phyloP scores from a whole-genome alignment of 2,888 invertebrate species.

The Trissolcus brochymenae region DNA sequence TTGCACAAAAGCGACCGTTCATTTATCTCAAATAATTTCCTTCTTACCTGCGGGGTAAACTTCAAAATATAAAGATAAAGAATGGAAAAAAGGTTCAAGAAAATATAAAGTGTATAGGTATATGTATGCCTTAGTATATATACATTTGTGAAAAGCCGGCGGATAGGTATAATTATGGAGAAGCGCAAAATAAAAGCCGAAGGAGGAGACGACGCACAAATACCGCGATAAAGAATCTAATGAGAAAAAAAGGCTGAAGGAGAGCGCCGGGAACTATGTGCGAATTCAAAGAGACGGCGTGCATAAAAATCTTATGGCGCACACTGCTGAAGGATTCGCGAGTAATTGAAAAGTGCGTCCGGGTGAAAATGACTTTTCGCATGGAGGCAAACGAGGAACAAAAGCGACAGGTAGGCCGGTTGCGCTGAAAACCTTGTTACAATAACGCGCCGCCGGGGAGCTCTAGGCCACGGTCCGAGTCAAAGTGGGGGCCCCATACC shows the following conservation, averaged over 20 bases:
- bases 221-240: slow-evolving; percentile 21
- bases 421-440: slow-evolving; percentile 20
- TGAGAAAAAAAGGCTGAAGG: slow-evolving; percentile 15
- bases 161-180: slow-evolving; percentile 15
- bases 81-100: slow-evolving; percentile 1
- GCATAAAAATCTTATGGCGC: slow-evolving; percentile 22
- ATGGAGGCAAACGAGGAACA: slow-evolving; percentile 4
- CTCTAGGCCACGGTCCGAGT: slow-evolving; percentile 14
- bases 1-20: slow-evolving; percentile 42
- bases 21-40: slow-evolving; percentile 46
- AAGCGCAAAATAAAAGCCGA: no score
- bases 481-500: slow-evolving; percentile 13
- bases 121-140: slow-evolving; percentile 17
- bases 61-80: slow-evolving; percentile 26
- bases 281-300: slow-evolving; percentile 30
- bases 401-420: slow-evolving; percentile 3
- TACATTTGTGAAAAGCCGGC: slow-evolving; percentile 14
- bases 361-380: slow-evolving; percentile 27
- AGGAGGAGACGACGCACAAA: slow-evolving; percentile 42
- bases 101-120: slow-evolving; percentile 7
- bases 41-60: slow-evolving; percentile 38
- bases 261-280: slow-evolving; percentile 6
- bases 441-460: slow-evolving; percentile 22
- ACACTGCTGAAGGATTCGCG: slow-evolving; percentile 25
- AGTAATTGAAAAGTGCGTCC: slow-evolving; percentile 39